Percentiles rank a stretch among this genome's conserved stretches.
Conservation (phyloP, 2,113 vertebrate genomes). For the Malurus alboscapulatus region DNA sequence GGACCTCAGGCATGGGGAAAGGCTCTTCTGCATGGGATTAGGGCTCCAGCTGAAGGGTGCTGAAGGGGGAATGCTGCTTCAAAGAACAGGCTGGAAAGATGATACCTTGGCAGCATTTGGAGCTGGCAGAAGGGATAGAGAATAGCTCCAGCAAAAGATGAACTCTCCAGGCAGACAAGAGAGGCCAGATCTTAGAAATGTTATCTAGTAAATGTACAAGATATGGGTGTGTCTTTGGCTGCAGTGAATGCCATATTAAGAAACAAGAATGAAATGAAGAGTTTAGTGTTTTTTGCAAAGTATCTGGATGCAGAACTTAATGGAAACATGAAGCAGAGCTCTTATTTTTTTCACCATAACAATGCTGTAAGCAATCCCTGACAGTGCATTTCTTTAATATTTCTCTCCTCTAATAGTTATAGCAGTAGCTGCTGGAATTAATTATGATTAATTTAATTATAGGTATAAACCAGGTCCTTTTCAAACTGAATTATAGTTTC, state of each 20-base stretch:
- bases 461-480: conserved; percentile 48
- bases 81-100: background rate
- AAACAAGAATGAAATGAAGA: background rate
- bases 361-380: background rate
- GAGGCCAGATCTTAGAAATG: background rate
- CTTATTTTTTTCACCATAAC: background rate
- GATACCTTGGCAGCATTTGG: background rate
- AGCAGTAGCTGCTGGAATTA: conserved; percentile 46
- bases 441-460: conserved; percentile 65
- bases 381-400: conserved; percentile 11
- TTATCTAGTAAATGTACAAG: background rate
- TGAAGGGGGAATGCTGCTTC: background rate
- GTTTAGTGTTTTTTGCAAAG: background rate
- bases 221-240: background rate
- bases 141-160: background rate
- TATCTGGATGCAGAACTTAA: background rate
- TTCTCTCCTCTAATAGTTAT: conserved; percentile 12
- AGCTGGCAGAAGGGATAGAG: background rate
- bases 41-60: background rate
- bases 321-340: background rate
- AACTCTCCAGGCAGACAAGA: background rate
- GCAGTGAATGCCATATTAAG: background rate
- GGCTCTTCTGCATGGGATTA: background rate
- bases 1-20: background rate
- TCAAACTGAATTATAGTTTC: conserved; percentile 46